Evolutionary conservation across 2,113 vertebrate species (phyloP).

Genomic region (Equus quagga): DNA sequence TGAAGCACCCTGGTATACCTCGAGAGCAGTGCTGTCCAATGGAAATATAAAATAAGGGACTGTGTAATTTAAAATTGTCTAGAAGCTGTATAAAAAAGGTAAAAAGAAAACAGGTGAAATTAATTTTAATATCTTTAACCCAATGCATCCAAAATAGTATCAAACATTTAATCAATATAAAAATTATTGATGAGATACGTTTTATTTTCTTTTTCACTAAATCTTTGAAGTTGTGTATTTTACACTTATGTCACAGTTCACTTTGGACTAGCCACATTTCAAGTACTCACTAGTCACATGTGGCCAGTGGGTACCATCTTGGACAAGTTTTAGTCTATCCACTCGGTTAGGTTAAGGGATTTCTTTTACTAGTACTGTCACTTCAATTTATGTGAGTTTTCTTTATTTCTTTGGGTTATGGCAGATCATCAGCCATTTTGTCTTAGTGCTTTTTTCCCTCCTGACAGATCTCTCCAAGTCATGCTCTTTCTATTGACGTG

Average conservation of each 20-base stretch:
- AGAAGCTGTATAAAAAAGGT: background rate
- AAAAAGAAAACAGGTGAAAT: background rate
- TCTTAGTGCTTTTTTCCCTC: background rate
- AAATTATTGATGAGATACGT: background rate
- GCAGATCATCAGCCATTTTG: constrained; percentile 41
- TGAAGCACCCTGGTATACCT: background rate
- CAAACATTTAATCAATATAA: background rate
- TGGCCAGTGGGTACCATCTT: too few relatives aligned
- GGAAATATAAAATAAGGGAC: background rate
- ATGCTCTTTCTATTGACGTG: constrained; percentile 72
- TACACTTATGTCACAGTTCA: background rate
- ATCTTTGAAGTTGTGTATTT: background rate
- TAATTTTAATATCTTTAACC: background rate
- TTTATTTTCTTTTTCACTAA: background rate
- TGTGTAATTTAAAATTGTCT: background rate
- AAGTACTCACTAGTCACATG: background rate
- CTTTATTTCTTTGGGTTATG: constrained; percentile 68
- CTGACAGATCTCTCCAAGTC: constrained; percentile 69
- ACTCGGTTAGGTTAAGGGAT: background rate
- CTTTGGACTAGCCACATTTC: background rate
- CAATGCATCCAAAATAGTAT: background rate
- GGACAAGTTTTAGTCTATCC: background rate
- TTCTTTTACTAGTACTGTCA: constrained; percentile 4
- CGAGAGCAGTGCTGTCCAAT: background rate
- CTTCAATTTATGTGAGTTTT: constrained; percentile 59